phyloP scores from a whole-genome alignment of 2,797 vertebrate genomes.

The Falco cherrug region DNA sequence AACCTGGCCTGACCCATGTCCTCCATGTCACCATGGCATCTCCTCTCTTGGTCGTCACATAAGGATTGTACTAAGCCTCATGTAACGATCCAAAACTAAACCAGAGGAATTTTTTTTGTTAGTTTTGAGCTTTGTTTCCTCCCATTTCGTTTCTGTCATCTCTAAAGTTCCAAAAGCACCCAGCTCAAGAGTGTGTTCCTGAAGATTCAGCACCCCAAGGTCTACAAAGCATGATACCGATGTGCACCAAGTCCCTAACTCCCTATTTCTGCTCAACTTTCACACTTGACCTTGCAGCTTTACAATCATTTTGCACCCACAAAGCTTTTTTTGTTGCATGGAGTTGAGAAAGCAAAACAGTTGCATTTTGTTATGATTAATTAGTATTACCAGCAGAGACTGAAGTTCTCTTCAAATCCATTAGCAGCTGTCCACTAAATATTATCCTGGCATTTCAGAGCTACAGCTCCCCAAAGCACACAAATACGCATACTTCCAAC shows the following conservation, averaged over 20 bases:
- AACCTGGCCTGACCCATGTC: not conserved
- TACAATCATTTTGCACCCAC: not conserved
- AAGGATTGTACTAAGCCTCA: not conserved
- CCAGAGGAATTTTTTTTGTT: not conserved
- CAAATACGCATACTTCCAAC: not conserved
- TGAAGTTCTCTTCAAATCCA: not conserved
- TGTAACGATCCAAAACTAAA: not conserved
- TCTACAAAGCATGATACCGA: not conserved
- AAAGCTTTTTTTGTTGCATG: not conserved
- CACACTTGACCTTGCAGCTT: not conserved
- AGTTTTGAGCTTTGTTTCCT: not conserved
- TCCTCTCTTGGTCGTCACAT: not conserved
- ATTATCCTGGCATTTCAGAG: not conserved
- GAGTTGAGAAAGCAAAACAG: not conserved
- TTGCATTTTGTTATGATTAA: not conserved
- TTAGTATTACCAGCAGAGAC: not conserved
- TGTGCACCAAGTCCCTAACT: not conserved
- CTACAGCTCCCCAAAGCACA: not conserved
- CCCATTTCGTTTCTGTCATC: not conserved
- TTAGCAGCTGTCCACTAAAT: rapidly evolving
- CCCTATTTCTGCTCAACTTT: not conserved
- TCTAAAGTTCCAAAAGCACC: not conserved
- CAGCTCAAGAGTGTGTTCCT: not conserved
- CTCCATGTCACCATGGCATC: not conserved
- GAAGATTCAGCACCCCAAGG: not conserved